Conservation (phyloP, 1,140 invertebrate species). For the Campoletis sonorensis region DNA sequence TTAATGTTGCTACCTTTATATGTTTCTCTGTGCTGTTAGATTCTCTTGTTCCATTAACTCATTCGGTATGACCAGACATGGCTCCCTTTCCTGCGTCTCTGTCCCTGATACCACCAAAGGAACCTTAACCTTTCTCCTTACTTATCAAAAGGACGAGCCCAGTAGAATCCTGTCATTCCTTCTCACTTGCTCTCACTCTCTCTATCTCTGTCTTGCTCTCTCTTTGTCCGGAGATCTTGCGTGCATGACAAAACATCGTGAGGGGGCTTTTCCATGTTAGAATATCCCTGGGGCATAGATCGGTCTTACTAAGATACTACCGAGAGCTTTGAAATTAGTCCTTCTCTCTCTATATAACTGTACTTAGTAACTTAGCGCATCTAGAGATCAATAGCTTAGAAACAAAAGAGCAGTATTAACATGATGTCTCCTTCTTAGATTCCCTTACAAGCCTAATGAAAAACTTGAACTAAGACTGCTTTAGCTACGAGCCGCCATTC, state of each 20-base stretch:
- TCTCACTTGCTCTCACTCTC: conserved; percentile 17
- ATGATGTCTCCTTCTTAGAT: too few relatives aligned
- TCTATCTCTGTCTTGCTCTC: not conserved
- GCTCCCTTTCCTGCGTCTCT: not conserved
- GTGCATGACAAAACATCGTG: conserved; percentile 38
- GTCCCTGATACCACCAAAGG: conserved; percentile 13
- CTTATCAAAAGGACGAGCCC: conserved; percentile 32
- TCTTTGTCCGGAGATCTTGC: not conserved
- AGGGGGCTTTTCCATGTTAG: conserved; percentile 6
- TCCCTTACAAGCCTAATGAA: too few relatives aligned
- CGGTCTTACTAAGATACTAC: not conserved
- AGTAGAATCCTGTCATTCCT: not conserved
- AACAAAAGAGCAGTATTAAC: not conserved
- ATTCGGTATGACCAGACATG: not conserved
- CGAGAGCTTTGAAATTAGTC: conserved; percentile 38
- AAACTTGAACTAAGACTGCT: too few relatives aligned
- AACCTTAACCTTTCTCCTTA: conserved; percentile 9
- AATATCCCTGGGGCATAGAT: conserved; percentile 27
- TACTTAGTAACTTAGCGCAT: not conserved
- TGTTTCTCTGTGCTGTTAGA: not conserved
- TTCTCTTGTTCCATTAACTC: conserved; percentile 31
- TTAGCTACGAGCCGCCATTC: not conserved
- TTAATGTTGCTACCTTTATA: conserved; percentile 23
- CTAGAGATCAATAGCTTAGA: not conserved
- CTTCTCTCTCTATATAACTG: not conserved